These are phyloP conservation scores for Guaruba guarouba DNA, from an alignment of 2,113 vertebrate genomes.

Conservation along the genomic window DNA sequence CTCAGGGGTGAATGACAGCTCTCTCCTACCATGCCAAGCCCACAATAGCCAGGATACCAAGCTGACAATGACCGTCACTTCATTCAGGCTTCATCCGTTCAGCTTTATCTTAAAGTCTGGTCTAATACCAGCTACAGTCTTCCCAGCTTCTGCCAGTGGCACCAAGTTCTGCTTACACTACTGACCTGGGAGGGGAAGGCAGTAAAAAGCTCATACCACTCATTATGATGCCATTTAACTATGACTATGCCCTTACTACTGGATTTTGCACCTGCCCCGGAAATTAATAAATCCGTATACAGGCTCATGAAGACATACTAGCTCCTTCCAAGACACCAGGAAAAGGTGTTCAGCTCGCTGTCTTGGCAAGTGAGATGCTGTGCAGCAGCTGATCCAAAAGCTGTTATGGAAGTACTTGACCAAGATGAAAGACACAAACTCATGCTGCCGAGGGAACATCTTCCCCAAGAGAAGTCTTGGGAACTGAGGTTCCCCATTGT, in stretches of 20 bases:
- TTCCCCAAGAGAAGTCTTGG: background rate
- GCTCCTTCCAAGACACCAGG: background rate
- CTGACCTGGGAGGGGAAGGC: background rate
- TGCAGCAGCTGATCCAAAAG: background rate
- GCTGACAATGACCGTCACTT: background rate
- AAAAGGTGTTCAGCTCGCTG: background rate
- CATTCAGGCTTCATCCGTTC: background rate
- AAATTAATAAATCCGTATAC: slow-evolving; percentile 1
- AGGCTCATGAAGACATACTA: slow-evolving; percentile 19
- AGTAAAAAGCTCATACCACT: background rate
- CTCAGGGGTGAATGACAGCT: background rate
- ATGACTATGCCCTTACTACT: slow-evolving; percentile 24
- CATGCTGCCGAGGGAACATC: background rate
- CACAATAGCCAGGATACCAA: rapidly evolving
- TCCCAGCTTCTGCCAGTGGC: background rate
- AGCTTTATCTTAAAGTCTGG: background rate
- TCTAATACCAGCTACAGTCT: background rate
- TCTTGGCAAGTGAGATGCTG: background rate
- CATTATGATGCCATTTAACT: background rate
- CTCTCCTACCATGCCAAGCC: background rate
- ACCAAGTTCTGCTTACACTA: background rate
- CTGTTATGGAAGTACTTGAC: background rate
- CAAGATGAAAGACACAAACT: background rate
- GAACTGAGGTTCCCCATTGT: background rate
- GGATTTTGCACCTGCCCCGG: slow-evolving; percentile 27